Evolutionary conservation across 1,140 invertebrate species (phyloP).

Genomic region (Papilio xuthus): DNA sequence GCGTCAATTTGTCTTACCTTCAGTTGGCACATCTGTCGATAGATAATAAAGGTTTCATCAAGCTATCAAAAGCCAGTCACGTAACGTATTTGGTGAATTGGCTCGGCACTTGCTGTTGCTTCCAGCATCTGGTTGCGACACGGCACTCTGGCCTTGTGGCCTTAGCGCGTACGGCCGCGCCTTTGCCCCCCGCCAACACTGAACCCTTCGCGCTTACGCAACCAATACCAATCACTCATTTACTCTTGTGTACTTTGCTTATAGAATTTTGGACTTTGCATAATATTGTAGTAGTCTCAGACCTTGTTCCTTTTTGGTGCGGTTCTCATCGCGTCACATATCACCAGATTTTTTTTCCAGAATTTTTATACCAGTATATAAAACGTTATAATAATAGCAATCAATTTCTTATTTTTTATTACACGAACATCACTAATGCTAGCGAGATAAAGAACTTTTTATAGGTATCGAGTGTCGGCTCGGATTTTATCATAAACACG

Average conservation of each 20-base stretch:
- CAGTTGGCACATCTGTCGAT: background rate
- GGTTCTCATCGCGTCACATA: background rate
- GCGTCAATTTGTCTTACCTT: constrained; percentile 20
- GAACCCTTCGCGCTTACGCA: constrained; percentile 31
- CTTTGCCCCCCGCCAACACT: constrained; percentile 36
- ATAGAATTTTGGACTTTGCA: background rate
- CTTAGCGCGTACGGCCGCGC: constrained; percentile 19
- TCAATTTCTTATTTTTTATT: constrained; percentile 25
- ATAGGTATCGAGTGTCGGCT: background rate
- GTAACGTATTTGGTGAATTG: constrained; percentile 54
- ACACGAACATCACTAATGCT: background rate
- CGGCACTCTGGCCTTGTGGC: constrained; percentile 5
- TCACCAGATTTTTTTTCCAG: background rate
- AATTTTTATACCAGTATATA: background rate
- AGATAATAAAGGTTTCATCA: constrained; percentile 18
- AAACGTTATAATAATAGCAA: constrained; percentile 27
- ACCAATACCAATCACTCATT: background rate
- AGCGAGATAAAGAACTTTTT: constrained; percentile 29
- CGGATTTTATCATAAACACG: constrained; percentile 26
- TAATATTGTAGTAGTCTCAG: background rate
- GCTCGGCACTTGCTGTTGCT: constrained; percentile 24
- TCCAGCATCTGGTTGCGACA: constrained; percentile 32
- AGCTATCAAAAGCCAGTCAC: constrained; percentile 30
- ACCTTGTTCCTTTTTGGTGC: background rate
- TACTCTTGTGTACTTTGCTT: background rate